These are phyloP conservation scores for Coenonympha arcania DNA, from an alignment of 2,888 invertebrate genomes.

Conservation along the genomic window DNA sequence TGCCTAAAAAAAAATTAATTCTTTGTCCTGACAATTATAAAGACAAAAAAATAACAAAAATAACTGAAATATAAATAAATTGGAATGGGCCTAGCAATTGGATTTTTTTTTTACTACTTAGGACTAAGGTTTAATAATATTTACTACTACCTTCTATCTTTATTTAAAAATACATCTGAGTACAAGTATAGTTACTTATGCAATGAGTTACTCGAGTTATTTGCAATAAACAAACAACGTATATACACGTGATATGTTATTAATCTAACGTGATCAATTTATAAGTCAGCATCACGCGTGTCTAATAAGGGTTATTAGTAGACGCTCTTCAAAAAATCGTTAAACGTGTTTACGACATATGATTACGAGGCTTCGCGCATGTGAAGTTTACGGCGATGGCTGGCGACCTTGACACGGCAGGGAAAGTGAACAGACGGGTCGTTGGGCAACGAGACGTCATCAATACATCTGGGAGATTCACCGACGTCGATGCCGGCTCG, in stretches of 20 bases:
- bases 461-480: constrained; percentile 22
- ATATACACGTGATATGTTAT: not conserved
- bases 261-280: not conserved
- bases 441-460: constrained; percentile 51
- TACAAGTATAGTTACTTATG: too few species aligned
- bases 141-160: too few species aligned
- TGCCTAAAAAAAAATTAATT: too few species aligned
- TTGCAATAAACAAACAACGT: not conserved
- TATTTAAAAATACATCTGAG: too few species aligned
- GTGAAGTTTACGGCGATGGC: constrained; percentile 42
- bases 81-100: too few species aligned
- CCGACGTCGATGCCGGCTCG: not conserved
- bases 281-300: constrained; percentile 2
- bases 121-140: too few species aligned
- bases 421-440: constrained; percentile 69
- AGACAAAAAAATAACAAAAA: too few species aligned
- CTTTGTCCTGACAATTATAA: too few species aligned
- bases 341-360: constrained; percentile 21
- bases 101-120: not conserved
- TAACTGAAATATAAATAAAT: too few species aligned
- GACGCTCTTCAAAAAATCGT: constrained; percentile 1
- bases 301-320: constrained; percentile 6
- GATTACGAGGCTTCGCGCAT: constrained; percentile 19
- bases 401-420: constrained; percentile 65
- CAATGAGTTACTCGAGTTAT: too few species aligned